Conservation (phyloP, 2,888 invertebrate genomes). For the Embidobia sp. region DNA sequence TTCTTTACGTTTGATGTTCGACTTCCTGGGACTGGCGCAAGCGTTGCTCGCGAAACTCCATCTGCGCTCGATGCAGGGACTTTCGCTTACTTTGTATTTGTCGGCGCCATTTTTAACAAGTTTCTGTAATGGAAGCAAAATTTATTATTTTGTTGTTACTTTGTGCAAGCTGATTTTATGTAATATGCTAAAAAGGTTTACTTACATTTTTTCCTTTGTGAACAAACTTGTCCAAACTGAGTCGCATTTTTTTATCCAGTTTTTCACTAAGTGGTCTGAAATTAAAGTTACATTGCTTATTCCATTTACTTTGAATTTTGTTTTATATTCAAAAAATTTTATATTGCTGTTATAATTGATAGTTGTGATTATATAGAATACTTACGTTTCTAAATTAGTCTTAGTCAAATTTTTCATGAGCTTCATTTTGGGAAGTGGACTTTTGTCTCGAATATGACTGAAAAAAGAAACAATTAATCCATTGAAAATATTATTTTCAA, state of each 20-base stretch:
- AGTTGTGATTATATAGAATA: neutral
- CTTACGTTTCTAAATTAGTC: slow-evolving; percentile 73
- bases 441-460: slow-evolving; percentile 71
- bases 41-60: slow-evolving; percentile 83
- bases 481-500: too few relatives aligned
- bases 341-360: neutral
- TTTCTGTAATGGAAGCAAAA: too few relatives aligned
- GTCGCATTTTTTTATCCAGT: slow-evolving; percentile 75
- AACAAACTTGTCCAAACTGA: slow-evolving; percentile 77
- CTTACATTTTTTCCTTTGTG: slow-evolving; percentile 66
- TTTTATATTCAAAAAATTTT: too few relatives aligned
- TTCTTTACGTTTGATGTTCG: slow-evolving; percentile 66
- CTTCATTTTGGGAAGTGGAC: slow-evolving; percentile 70
- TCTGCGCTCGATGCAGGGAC: slow-evolving; percentile 81
- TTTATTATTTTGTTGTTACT: too few relatives aligned
- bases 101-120: slow-evolving; percentile 67
- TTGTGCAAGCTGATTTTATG: neutral
- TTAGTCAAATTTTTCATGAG: slow-evolving; percentile 71
- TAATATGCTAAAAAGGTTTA: neutral
- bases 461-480: too few relatives aligned
- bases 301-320: too few relatives aligned
- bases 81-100: slow-evolving; percentile 68
- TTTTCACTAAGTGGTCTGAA: slow-evolving; percentile 72
- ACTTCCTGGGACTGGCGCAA: slow-evolving; percentile 73
- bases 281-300: slow-evolving; percentile 17